phyloP scores from a whole-genome alignment of 2,113 vertebrate genomes.

The Ariopsis seemanni region DNA sequence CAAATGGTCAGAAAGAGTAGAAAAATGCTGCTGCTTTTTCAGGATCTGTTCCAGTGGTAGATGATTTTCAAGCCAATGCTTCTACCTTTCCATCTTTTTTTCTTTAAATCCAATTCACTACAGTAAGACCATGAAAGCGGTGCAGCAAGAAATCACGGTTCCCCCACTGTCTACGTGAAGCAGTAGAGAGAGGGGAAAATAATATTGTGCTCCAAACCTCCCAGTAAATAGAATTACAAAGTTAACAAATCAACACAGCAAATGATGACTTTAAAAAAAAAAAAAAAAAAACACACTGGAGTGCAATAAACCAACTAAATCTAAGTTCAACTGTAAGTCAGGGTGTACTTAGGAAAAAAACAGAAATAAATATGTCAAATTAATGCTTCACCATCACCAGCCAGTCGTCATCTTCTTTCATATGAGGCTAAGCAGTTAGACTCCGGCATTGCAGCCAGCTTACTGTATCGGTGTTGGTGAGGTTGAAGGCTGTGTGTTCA shows the following conservation, averaged over 20 bases:
- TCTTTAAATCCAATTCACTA: slow-evolving; percentile 30
- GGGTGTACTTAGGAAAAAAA: not conserved
- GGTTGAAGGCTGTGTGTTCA: no score
- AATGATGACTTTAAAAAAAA: slow-evolving; percentile 17
- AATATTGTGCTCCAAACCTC: slow-evolving; percentile 25
- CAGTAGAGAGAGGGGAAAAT: slow-evolving; percentile 2
- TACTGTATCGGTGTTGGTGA: no score
- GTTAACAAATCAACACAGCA: slow-evolving; percentile 16
- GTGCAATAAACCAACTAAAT: not conserved
- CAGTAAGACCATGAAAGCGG: slow-evolving; percentile 35
- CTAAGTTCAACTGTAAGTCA: not conserved
- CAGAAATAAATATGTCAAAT: not conserved
- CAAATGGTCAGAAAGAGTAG: slow-evolving; percentile 50
- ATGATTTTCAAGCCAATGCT: not conserved
- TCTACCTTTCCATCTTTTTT: slow-evolving; percentile 29
- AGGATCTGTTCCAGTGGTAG: slow-evolving; percentile 21
- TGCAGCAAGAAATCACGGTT: slow-evolving; percentile 16
- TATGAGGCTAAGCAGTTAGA: no score
- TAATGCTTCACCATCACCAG: not conserved
- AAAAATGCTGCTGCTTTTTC: not conserved
- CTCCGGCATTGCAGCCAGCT: no score
- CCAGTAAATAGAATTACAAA: slow-evolving; percentile 41
- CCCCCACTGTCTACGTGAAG: not conserved
- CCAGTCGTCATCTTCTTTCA: no score
- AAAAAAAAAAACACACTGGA: slow-evolving; percentile 6